Percentiles rank a stretch among this genome's conserved stretches.
These are phyloP conservation scores for Mystacides longicornis DNA, from an alignment of 2,888 invertebrate genomes.

Conservation along the genomic window DNA sequence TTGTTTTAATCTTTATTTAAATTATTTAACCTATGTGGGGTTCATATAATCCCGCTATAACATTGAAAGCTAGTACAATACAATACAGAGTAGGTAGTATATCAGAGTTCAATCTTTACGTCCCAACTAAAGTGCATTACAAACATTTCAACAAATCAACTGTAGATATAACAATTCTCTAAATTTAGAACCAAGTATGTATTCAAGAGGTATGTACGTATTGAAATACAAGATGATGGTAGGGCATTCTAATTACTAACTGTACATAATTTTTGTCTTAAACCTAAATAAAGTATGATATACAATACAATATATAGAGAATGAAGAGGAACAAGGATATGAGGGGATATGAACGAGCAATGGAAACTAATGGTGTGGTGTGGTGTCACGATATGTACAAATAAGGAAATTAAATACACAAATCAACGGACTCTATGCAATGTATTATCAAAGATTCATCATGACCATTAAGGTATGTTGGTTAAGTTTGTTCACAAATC, in stretches of 20 bases:
- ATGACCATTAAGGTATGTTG: no score
- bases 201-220: background rate
- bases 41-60: constrained; percentile 24
- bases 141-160: constrained; percentile 2
- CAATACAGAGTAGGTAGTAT: constrained; percentile 20
- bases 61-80: constrained; percentile 27
- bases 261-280: constrained; percentile 55
- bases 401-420: constrained; percentile 16
- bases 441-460: background rate
- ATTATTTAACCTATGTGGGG: constrained; percentile 26
- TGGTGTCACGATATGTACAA: constrained; percentile 20
- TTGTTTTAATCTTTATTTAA: constrained; percentile 24
- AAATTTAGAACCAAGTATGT: background rate
- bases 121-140: constrained; percentile 15
- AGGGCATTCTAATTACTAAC: constrained; percentile 43
- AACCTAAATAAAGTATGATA: constrained; percentile 47
- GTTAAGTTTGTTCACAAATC: no score
- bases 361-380: constrained; percentile 14
- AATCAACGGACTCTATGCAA: constrained; percentile 12
- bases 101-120: constrained; percentile 3
- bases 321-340: constrained; percentile 20
- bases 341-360: constrained; percentile 11
- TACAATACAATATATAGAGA: constrained; percentile 23
- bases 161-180: no score
- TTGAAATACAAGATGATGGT: background rate